These are phyloP conservation scores for Cathartes aura DNA, from an alignment of 2,113 vertebrate genomes.

Conservation along the genomic window DNA sequence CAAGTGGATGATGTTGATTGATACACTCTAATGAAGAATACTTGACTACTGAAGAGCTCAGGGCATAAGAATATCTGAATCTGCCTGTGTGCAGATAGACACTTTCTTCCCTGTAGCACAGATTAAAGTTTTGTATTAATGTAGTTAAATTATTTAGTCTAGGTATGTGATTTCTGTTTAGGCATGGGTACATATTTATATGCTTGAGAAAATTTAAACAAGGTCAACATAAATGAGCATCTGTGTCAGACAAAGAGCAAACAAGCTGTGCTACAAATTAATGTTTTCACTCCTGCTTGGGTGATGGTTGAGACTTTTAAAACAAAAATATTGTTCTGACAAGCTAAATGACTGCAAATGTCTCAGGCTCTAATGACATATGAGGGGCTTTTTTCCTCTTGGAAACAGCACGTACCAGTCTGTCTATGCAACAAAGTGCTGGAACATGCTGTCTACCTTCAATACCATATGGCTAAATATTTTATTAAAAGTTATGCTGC, in stretches of 20 bases:
- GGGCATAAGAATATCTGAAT: neutral
- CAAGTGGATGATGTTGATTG: neutral
- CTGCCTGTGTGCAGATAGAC: neutral
- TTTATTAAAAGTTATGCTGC: neutral
- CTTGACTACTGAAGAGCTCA: neutral
- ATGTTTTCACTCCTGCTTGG: neutral
- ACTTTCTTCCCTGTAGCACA: neutral
- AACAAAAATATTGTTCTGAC: neutral
- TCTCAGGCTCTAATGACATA: neutral
- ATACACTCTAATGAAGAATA: neutral
- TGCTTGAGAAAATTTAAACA: neutral
- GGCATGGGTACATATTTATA: fast-evolving
- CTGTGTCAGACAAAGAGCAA: neutral
- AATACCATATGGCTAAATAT: neutral
- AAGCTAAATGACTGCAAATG: neutral
- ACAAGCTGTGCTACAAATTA: neutral
- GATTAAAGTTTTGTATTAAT: neutral
- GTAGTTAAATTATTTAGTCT: neutral
- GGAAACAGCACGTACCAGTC: neutral
- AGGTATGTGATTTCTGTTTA: neutral
- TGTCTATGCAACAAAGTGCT: neutral
- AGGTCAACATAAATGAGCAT: neutral
- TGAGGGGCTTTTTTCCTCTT: neutral
- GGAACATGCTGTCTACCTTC: neutral
- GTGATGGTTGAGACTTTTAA: neutral